Evolutionary conservation across 2,113 vertebrate genomes (phyloP).

Genomic region (Nematolebias whitei): DNA sequence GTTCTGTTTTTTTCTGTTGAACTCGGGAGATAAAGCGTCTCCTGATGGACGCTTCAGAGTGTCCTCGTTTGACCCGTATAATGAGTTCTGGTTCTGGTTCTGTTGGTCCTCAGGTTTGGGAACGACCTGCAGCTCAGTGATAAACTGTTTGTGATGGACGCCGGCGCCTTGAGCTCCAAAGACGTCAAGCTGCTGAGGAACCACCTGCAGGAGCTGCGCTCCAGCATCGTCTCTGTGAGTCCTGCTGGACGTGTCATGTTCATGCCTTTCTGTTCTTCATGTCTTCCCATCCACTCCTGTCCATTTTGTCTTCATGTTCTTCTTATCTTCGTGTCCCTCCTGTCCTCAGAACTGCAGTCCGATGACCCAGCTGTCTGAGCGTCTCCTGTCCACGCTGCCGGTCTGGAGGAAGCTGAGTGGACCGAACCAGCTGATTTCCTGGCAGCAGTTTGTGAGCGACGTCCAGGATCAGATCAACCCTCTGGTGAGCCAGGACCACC

Average conservation of each 20-base stretch:
- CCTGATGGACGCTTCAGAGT: too few species aligned
- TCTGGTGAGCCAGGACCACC: conserved; percentile 90
- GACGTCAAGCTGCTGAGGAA: conserved; percentile 93
- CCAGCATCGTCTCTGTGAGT: conserved; percentile 82
- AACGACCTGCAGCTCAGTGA: conserved; percentile 92
- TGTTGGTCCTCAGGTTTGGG: conserved; percentile 84
- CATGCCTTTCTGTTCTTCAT: too few species aligned
- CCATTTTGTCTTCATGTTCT: too few species aligned
- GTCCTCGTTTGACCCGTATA: too few species aligned
- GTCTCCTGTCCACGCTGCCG: conserved; percentile 87
- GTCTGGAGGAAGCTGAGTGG: conserved; percentile 93
- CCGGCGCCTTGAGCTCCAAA: conserved; percentile 93
- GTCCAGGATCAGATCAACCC: conserved; percentile 96
- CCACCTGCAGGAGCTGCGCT: conserved; percentile 92
- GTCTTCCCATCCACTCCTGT: too few species aligned
- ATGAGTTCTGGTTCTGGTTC: too few species aligned
- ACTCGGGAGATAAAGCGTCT: too few species aligned
- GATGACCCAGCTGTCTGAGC: conserved; percentile 92
- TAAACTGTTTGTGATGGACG: conserved; percentile 92
- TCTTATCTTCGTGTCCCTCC: too few species aligned
- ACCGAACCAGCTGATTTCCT: conserved; percentile 94
- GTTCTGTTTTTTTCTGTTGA: too few species aligned
- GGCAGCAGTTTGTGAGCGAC: conserved; percentile 94
- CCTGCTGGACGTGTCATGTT: too few species aligned
- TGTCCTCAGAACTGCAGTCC: conserved; percentile 83